These are phyloP conservation scores for Acanthurus lineatus DNA, from an alignment of 2,797 vertebrate species.

Conservation along the genomic window DNA sequence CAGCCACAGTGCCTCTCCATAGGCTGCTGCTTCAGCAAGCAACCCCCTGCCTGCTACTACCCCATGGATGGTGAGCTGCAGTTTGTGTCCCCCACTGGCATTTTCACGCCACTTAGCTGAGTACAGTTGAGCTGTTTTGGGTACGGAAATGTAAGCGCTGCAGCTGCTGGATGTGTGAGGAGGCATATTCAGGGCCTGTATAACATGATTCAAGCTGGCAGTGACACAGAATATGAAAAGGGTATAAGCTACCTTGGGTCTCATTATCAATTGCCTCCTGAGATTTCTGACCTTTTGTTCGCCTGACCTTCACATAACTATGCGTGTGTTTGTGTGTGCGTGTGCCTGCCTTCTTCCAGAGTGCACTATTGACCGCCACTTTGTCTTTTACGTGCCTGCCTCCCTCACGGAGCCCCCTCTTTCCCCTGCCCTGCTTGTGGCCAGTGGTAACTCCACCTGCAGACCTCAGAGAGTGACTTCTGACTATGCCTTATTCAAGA, in stretches of 20 bases:
- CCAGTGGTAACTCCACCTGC: slow-evolving; percentile 78
- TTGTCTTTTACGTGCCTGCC: slow-evolving; percentile 85
- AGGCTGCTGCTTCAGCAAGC: slow-evolving; percentile 84
- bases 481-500: slow-evolving; percentile 84
- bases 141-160: slow-evolving; percentile 41
- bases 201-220: slow-evolving; percentile 59
- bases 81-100: slow-evolving; percentile 49
- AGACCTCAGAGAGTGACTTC: slow-evolving; percentile 77
- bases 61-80: slow-evolving; percentile 85
- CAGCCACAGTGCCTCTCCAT: slow-evolving; percentile 75
- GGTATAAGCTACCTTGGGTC: slow-evolving; percentile 71
- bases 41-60: slow-evolving; percentile 81
- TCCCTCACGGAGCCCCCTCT: slow-evolving; percentile 83
- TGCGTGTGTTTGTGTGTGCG: slow-evolving; percentile 25
- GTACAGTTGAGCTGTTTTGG: slow-evolving; percentile 58
- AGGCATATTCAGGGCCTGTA: slow-evolving; percentile 48
- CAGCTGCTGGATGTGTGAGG: slow-evolving; percentile 53
- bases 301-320: slow-evolving; percentile 67
- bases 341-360: slow-evolving; percentile 73
- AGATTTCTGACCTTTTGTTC: slow-evolving; percentile 76
- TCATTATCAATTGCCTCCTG: slow-evolving; percentile 75
- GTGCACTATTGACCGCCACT: slow-evolving; percentile 86
- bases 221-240: slow-evolving; percentile 65
- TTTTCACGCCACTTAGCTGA: slow-evolving; percentile 63
- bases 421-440: slow-evolving; percentile 74